Evolutionary conservation across 2,888 invertebrate species (phyloP), one percentile per base, ranked within the genome.

Genomic region (Callinectes sapidus): DNA sequence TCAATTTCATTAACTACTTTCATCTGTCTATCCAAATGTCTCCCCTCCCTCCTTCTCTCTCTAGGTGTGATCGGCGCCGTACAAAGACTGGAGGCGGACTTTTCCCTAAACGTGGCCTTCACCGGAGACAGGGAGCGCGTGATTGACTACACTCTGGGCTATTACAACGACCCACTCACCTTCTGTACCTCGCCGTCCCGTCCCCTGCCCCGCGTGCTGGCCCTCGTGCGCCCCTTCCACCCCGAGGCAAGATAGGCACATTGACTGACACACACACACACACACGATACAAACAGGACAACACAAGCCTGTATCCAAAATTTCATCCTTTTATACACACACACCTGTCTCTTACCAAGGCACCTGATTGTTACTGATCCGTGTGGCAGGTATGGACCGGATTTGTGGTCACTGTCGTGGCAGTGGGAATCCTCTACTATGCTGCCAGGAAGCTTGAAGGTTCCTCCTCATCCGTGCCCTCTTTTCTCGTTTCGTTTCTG

Each of bases 131-230:
- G 94, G 16, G 93, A 90, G 54, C 71, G 86, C 28, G 92, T 90
- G 16, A 90, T 93, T 18, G 94, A 94, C 92, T 93, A 93, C 92
- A 94, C 94, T 3, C 55, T 93, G 18, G 94, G 93, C 6, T 94
- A 94, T 86, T 91, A 89, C 90, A 88, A 90, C 77, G 93, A 94
- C 66, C 92, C 93, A 0, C 86, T 93, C n/a, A 92, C 93, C 23
- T 93, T 93, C 71, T 91, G 89, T 32, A 89, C 90, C 18, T 85
- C 91, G 10, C 88, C 71, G 48, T 91, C 91, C 18, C 88, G 91
- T 23, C 93, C 89, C 3, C 93, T 93, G 71, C 91, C 85, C 55
- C 91, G 89, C 8, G 91, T 55, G 1, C 91, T 91, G 14, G 90
- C 93, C 14, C 91, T 93, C 77, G 54, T 93, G n/a, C 91, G 54